These are phyloP conservation scores for Eretmocerus hayati DNA, from an alignment of 2,888 invertebrate species.

Conservation along the genomic window DNA sequence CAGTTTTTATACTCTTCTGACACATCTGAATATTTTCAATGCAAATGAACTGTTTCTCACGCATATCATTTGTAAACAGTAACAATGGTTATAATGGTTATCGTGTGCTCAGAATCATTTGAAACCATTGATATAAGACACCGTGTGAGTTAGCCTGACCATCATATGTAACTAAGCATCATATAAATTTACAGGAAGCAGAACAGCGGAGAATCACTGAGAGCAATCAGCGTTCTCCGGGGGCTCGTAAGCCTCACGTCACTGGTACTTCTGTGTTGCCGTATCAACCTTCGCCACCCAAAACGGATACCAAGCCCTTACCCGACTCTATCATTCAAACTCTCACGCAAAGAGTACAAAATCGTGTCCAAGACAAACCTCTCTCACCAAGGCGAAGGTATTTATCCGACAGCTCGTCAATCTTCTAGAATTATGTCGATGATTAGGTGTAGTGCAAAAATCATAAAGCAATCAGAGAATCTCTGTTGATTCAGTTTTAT, in stretches of 20 bases:
- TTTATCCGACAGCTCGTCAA: too few relatives aligned
- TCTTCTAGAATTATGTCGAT: not conserved
- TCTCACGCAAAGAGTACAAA: conserved; percentile 63
- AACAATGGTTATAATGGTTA: too few relatives aligned
- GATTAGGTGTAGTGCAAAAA: too few relatives aligned
- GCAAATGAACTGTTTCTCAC: too few relatives aligned
- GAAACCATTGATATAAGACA: too few relatives aligned
- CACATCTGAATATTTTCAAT: too few relatives aligned
- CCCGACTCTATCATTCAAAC: conserved; percentile 66
- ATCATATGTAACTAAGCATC: too few relatives aligned
- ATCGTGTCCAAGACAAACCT: conserved; percentile 47
- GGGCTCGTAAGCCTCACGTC: conserved; percentile 42
- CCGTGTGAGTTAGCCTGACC: too few relatives aligned
- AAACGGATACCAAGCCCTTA: conserved; percentile 54
- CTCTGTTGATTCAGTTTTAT: not conserved
- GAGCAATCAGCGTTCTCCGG: conserved; percentile 50
- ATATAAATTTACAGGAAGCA: conserved; percentile 69
- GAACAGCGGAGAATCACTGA: conserved; percentile 75
- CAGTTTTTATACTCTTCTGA: too few relatives aligned
- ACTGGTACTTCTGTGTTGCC: conserved; percentile 43
- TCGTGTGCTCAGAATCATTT: too few relatives aligned
- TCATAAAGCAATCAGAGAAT: too few relatives aligned
- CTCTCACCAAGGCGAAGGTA: conserved; percentile 48
- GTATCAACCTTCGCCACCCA: conserved; percentile 37
- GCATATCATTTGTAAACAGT: too few relatives aligned